Percentiles rank a stretch among this genome's conserved stretches.
These are phyloP conservation scores for Hemicrepidius hirtus DNA, from an alignment of 2,888 invertebrate genomes.

Conservation along the genomic window DNA sequence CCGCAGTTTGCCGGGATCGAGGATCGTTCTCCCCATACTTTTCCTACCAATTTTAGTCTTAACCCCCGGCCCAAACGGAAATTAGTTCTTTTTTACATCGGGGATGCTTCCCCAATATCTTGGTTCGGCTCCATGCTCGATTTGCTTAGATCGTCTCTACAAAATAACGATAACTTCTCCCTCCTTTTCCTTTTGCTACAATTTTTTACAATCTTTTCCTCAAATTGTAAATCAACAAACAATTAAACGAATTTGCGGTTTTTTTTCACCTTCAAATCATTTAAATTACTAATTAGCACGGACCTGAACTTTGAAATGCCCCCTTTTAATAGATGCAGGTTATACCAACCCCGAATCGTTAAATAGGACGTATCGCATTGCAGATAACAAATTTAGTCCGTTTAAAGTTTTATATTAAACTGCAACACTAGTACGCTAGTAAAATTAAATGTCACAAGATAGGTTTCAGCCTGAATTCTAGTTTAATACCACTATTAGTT, in stretches of 20 bases:
- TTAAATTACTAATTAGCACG: slow-evolving; percentile 3
- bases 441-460: slow-evolving; percentile 50
- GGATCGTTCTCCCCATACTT: slow-evolving; percentile 63
- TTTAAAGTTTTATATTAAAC: slow-evolving; percentile 46
- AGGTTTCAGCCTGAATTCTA: slow-evolving; percentile 37
- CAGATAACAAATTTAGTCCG: slow-evolving; percentile 53
- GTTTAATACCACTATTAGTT: slow-evolving; percentile 47
- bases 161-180: slow-evolving; percentile 62
- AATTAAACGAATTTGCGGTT: slow-evolving; percentile 23
- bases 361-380: slow-evolving; percentile 54
- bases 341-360: slow-evolving; percentile 28
- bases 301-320: background rate
- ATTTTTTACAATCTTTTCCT: slow-evolving; percentile 43
- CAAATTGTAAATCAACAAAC: slow-evolving; percentile 5
- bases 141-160: slow-evolving; percentile 66
- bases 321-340: background rate
- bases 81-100: slow-evolving; percentile 70
- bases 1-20: slow-evolving; percentile 65
- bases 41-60: slow-evolving; percentile 67
- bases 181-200: slow-evolving; percentile 30
- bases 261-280: background rate
- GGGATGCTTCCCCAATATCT: slow-evolving; percentile 67
- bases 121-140: slow-evolving; percentile 66
- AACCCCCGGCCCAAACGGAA: slow-evolving; percentile 68
- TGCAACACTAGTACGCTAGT: slow-evolving; percentile 46